phyloP scores from a whole-genome alignment of 2,113 vertebrate species.

The Bucco capensis region DNA sequence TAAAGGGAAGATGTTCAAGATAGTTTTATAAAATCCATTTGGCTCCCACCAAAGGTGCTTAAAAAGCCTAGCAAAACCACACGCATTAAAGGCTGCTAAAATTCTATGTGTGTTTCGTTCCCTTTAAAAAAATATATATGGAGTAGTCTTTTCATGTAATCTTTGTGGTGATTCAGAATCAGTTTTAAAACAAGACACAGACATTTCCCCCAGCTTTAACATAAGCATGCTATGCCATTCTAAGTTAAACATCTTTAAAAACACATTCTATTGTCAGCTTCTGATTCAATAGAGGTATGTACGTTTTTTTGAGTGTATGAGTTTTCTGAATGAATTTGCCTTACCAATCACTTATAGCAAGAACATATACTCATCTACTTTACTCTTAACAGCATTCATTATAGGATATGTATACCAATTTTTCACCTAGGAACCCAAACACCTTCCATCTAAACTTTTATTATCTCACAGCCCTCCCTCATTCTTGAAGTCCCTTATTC shows the following conservation, averaged over 20 bases:
- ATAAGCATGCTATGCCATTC: neutral
- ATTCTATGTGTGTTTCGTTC: neutral
- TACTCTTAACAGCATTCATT: neutral
- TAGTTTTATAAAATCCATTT: neutral
- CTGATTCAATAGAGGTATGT: rapidly evolving
- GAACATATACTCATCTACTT: neutral
- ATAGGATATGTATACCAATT: neutral
- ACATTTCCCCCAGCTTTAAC: neutral
- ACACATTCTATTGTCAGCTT: neutral
- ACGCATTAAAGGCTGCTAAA: neutral
- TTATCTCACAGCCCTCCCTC: neutral
- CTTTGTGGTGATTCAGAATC: neutral
- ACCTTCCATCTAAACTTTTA: neutral
- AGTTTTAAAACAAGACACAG: neutral
- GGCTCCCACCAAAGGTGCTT: neutral
- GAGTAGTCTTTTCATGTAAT: neutral
- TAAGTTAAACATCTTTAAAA: constrained; percentile 1
- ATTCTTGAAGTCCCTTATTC: neutral
- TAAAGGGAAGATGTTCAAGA: constrained; percentile 4
- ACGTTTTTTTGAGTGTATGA: neutral
- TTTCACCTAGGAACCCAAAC: neutral
- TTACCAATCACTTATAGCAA: neutral
- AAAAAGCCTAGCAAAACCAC: neutral
- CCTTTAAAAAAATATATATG: neutral
- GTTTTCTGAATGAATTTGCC: neutral